A percentile compares a stretch with the other conserved stretches of the same genome.
These are phyloP conservation scores for Sycophila sp. DNA, from an alignment of 1,140 invertebrate genomes.

Conservation along the genomic window DNA sequence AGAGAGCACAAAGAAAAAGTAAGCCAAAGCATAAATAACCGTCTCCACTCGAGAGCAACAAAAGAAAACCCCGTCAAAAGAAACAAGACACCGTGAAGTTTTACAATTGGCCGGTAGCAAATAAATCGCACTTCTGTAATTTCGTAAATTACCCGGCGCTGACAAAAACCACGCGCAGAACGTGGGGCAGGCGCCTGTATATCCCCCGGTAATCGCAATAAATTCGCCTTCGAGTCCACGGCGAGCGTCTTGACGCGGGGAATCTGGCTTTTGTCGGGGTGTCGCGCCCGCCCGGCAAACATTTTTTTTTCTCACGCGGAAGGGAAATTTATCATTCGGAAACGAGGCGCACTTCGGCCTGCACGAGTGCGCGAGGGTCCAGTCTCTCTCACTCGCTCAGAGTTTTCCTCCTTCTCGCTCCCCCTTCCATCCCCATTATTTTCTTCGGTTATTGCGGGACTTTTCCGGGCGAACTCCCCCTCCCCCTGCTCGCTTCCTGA, in stretches of 20 bases:
- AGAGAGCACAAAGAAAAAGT: too few relatives aligned
- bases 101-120: too few relatives aligned
- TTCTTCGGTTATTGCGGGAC: slow-evolving; percentile 16
- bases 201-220: slow-evolving; percentile 24
- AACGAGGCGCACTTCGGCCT: slow-evolving; percentile 3
- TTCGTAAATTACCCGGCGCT: neutral
- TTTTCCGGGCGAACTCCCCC: neutral
- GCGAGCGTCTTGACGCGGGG: neutral
- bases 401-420: neutral
- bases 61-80: too few relatives aligned
- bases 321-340: slow-evolving; percentile 32
- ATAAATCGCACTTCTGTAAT: neutral
- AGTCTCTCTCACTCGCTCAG: too few relatives aligned
- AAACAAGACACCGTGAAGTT: too few relatives aligned
- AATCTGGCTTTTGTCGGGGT: slow-evolving; percentile 19
- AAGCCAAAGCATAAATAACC: too few relatives aligned
- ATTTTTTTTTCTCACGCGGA: slow-evolving; percentile 16
- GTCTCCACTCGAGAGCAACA: too few relatives aligned
- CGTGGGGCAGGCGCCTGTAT: too few relatives aligned
- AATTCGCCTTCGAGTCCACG: slow-evolving; percentile 27
- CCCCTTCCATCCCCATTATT: slow-evolving; percentile 9
- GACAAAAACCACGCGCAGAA: slow-evolving; percentile 7
- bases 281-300: neutral
- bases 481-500: neutral
- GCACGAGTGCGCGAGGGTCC: too few relatives aligned